Evolutionary conservation across 92 coral and sea anemone species (phyloP), one percentile per base, ranked within the genome.

Genomic region (Umimayanthus kanabou): DNA sequence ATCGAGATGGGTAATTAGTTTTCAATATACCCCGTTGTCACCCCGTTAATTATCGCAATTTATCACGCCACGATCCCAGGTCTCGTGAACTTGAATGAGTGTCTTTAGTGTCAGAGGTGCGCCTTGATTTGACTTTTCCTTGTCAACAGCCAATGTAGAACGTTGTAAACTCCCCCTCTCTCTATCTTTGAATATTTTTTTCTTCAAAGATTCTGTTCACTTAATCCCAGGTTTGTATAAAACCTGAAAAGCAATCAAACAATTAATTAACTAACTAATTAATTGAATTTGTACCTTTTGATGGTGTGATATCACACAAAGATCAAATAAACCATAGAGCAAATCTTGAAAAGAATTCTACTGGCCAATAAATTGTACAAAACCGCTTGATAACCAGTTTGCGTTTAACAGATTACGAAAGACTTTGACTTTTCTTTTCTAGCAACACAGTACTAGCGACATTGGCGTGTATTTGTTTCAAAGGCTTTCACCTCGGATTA

Each of bases 1-100:
- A 80, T 71, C 77, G 84, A 81, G 65, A 72, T 75, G 89, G 80
- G 87, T 78, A 43, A 64, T 78, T 85, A 80, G 43, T 61, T 73
- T 84, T 74, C 89, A 71, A 83, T 82, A 69, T 42, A 53, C 13
- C 87, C 66, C 84, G 66, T 49, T 83, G 93, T 69, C 91, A 91
- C 67, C 47, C 55, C 15, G 33, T 71, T 91, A 70, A 83, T 83
- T 83, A 83, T 42, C 87, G 40, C 66, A 30, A 39, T 83, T 83
- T 83, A 83, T 43, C 87, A 83, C 87, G 87, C 87, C 33, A 47
- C 39, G 6, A 20, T 75, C 9, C 7, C 77, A 15, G 43, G 40
- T 67, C 29, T 69, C 77, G 30, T 39, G 64, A 55, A 50, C 87
- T 69, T 69, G 58, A 82, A 47, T 70, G 40, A 47, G 11, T 69